phyloP scores from a whole-genome alignment of 2,797 vertebrate genomes.

The Dendrocincla fuliginosa region DNA sequence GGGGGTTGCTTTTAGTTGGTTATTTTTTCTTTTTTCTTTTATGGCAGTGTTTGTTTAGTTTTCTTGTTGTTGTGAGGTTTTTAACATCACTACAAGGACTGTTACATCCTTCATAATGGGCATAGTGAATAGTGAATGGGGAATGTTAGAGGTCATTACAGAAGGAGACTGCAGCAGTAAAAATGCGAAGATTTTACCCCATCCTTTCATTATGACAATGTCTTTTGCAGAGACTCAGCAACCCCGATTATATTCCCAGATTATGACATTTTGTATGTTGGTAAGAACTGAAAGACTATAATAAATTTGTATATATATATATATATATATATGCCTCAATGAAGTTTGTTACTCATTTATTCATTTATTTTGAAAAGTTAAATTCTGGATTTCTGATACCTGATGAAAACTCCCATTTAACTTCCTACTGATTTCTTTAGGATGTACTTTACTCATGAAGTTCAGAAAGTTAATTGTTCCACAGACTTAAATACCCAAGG shows the following conservation, averaged over 20 bases:
- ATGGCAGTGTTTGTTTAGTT: background rate
- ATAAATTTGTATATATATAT: background rate
- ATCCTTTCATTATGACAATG: background rate
- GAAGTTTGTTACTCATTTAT: background rate
- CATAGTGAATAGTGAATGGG: background rate
- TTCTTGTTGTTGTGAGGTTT: background rate
- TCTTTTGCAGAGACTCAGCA: background rate
- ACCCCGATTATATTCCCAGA: background rate
- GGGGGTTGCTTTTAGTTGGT: accelerated
- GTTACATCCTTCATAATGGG: background rate
- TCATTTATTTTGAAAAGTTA: background rate
- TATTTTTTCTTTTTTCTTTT: background rate
- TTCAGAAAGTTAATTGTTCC: background rate
- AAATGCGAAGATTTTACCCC: background rate
- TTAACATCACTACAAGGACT: background rate
- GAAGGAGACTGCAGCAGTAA: background rate
- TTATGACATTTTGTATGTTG: background rate
- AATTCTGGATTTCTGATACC: background rate
- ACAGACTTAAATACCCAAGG: background rate
- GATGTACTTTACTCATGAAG: background rate
- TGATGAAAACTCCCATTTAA: background rate
- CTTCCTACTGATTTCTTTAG: background rate
- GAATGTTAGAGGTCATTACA: background rate
- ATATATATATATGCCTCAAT: background rate
- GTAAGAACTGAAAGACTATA: background rate